Evolutionary conservation across 1,140 invertebrate genomes (phyloP).

Genomic region (Lamellibrachia luymesi): DNA sequence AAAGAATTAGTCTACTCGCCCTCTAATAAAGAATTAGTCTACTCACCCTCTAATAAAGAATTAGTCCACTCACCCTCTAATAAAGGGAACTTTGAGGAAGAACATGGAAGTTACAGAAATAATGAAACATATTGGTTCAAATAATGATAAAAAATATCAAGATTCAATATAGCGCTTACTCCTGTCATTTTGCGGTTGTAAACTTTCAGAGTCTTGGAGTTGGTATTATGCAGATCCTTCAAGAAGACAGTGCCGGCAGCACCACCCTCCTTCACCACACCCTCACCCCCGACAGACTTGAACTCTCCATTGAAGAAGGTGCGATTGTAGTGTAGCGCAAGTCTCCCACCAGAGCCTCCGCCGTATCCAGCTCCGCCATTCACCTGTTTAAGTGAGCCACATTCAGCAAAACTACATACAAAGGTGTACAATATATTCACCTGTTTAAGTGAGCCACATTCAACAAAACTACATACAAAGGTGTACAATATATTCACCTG

Average conservation of each 20-base stretch:
- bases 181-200: conserved; percentile 41
- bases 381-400: conserved; percentile 28
- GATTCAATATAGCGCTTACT: conserved; percentile 25
- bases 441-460: conserved; percentile 3
- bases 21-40: too few relatives aligned
- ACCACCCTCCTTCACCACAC: conserved; percentile 35
- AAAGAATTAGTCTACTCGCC: too few relatives aligned
- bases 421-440: not conserved
- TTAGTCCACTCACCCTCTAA: too few relatives aligned
- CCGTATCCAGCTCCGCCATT: conserved; percentile 37
- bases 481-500: not conserved
- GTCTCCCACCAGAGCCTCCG: conserved; percentile 40
- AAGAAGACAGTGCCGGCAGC: conserved; percentile 43
- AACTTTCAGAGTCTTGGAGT: conserved; percentile 34
- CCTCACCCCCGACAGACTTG: conserved; percentile 36
- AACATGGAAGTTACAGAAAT: too few relatives aligned
- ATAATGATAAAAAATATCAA: not conserved
- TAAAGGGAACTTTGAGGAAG: too few relatives aligned
- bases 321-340: conserved; percentile 33
- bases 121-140: too few relatives aligned
- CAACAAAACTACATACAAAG: not conserved
- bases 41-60: too few relatives aligned
- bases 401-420: not conserved
- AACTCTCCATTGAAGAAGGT: conserved; percentile 37
- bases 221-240: conserved; percentile 23